phyloP scores from a whole-genome alignment of 2,797 vertebrate species.

The Acanthurus leucopareius region DNA sequence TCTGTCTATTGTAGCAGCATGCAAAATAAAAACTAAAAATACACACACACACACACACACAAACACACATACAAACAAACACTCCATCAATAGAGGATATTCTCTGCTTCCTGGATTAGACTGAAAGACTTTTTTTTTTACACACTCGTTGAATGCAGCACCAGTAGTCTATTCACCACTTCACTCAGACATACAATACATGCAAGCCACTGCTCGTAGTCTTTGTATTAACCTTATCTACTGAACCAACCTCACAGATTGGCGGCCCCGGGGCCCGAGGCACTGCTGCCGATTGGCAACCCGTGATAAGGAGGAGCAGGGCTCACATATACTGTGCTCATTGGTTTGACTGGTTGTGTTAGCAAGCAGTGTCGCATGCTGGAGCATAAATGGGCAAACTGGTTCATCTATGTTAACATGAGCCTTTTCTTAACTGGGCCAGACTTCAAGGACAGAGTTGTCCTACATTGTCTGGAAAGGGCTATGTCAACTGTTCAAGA shows the following conservation, averaged over 20 bases:
- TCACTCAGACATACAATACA: slow-evolving; percentile 30
- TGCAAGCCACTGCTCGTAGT: neutral
- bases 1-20: neutral
- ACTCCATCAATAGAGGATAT: neutral
- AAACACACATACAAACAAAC: neutral
- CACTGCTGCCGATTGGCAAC: slow-evolving; percentile 51
- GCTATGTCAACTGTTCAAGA: slow-evolving; percentile 36
- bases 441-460: slow-evolving; percentile 54
- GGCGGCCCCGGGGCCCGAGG: slow-evolving; percentile 48
- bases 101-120: neutral
- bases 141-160: neutral
- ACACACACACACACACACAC: neutral
- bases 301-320: slow-evolving; percentile 36
- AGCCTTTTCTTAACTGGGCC: slow-evolving; percentile 47
- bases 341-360: slow-evolving; percentile 70
- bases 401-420: slow-evolving; percentile 64
- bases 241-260: slow-evolving; percentile 41
- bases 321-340: slow-evolving; percentile 60
- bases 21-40: neutral
- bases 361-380: slow-evolving; percentile 36
- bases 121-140: neutral
- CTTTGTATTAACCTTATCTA: slow-evolving; percentile 35
- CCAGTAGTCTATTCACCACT: slow-evolving; percentile 6
- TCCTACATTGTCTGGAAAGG: slow-evolving; percentile 61
- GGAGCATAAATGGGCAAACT: slow-evolving; percentile 57